Evolutionary conservation across 2,888 invertebrate genomes (phyloP).

Genomic region (Metalampra italica): DNA sequence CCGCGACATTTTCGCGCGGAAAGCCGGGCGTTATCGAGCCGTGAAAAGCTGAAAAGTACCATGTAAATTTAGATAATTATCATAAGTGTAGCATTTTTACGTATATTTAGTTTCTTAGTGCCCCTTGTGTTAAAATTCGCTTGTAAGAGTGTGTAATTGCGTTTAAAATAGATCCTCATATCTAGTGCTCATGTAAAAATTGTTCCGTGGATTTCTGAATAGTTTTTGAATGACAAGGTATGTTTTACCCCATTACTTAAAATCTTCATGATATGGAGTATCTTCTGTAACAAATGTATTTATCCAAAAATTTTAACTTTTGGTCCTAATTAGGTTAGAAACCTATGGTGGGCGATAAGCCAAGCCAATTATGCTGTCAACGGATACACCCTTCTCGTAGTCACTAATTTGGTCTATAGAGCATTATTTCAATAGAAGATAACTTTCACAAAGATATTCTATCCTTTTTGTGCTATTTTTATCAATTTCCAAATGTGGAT

Average conservation of each 20-base stretch:
- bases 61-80: constrained; percentile 41
- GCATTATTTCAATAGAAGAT: constrained; percentile 32
- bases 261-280: constrained; percentile 29
- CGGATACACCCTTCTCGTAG: constrained; percentile 36
- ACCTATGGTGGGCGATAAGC: constrained; percentile 69
- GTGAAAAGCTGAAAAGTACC: constrained; percentile 69
- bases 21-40: constrained; percentile 78
- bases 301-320: constrained; percentile 29
- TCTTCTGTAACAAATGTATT: constrained; percentile 19
- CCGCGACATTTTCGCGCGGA: constrained; percentile 80
- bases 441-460: constrained; percentile 37
- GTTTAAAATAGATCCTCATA: constrained; percentile 34
- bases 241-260: constrained; percentile 34
- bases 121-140: constrained; percentile 34
- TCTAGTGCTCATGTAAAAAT: constrained; percentile 51
- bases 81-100: constrained; percentile 33
- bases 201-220: constrained; percentile 53
- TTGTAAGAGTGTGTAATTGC: constrained; percentile 35
- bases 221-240: constrained; percentile 76
- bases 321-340: constrained; percentile 68
- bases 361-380: constrained; percentile 61
- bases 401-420: constrained; percentile 29
- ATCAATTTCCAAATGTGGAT: constrained; percentile 73
- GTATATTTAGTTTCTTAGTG: constrained; percentile 37
- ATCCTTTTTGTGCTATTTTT: constrained; percentile 61